Evolutionary conservation across 2,888 invertebrate genomes (phyloP).

Genomic region (Dasypogon diadema): DNA sequence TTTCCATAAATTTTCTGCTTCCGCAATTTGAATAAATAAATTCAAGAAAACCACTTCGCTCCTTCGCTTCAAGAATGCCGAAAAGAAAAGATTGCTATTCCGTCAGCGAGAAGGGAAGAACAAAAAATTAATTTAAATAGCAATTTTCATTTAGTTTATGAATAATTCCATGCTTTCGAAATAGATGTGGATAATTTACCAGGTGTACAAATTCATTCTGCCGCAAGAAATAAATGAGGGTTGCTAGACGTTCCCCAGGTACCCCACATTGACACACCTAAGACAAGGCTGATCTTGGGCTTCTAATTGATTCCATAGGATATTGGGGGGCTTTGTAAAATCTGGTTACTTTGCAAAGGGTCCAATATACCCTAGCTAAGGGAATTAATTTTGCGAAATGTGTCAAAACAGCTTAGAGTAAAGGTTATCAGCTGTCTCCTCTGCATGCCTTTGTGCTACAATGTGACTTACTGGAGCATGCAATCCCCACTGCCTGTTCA

Average conservation of each 20-base stretch:
- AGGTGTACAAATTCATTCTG: background rate
- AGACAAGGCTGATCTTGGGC: background rate
- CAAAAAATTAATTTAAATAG: background rate
- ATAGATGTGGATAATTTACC: background rate
- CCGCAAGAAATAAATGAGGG: too few species aligned
- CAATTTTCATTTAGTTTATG: background rate
- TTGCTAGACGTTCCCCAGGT: too few species aligned
- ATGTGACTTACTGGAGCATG: conserved; percentile 7
- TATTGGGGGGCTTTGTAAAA: background rate
- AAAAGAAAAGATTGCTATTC: background rate
- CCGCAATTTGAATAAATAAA: background rate
- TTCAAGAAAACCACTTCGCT: background rate
- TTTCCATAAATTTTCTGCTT: background rate
- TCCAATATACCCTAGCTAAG: background rate
- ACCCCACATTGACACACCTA: background rate
- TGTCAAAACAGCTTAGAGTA: background rate
- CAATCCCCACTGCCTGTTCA: background rate
- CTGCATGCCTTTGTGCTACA: background rate
- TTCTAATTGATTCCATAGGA: background rate
- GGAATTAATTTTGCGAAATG: background rate
- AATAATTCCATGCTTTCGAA: background rate
- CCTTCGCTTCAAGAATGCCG: background rate
- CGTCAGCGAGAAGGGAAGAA: background rate
- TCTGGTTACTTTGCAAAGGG: background rate
- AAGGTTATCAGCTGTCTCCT: background rate